These are phyloP conservation scores for Meiosimyza decipiens DNA, from an alignment of 2,888 invertebrate genomes.

Conservation along the genomic window DNA sequence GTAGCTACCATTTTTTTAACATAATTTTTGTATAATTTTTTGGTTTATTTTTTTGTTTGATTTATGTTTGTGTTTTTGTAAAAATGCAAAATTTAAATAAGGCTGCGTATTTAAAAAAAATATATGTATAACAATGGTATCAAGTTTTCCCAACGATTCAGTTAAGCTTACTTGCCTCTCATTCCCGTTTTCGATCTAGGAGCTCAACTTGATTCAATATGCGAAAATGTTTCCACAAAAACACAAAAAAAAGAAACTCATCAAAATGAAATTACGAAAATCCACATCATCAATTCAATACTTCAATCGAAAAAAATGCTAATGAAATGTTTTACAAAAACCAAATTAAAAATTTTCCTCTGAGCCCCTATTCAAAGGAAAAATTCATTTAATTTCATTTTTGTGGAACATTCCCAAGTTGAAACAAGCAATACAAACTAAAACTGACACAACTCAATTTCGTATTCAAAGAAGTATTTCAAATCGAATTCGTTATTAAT, in stretches of 20 bases:
- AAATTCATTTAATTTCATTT: slow-evolving; percentile 51
- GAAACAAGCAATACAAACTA: slow-evolving; percentile 63
- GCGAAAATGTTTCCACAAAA: slow-evolving; percentile 65
- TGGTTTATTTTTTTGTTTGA: slow-evolving; percentile 33
- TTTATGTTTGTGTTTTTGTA: slow-evolving; percentile 47
- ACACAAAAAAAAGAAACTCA: slow-evolving; percentile 39
- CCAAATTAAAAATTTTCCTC: slow-evolving; percentile 49
- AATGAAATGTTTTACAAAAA: slow-evolving; percentile 57
- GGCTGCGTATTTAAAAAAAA: slow-evolving; percentile 38
- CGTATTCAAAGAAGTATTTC: slow-evolving; percentile 18
- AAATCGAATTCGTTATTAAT: slow-evolving; percentile 24
- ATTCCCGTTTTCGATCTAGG: slow-evolving; percentile 67
- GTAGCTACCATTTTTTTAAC: slow-evolving; percentile 1
- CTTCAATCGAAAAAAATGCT: slow-evolving; percentile 35
- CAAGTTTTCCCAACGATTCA: slow-evolving; percentile 67
- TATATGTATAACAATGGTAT: slow-evolving; percentile 56
- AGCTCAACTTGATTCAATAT: slow-evolving; percentile 67
- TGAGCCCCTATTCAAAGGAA: slow-evolving; percentile 41
- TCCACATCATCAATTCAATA: slow-evolving; percentile 3
- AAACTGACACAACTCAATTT: slow-evolving; percentile 45
- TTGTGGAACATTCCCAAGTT: slow-evolving; percentile 66
- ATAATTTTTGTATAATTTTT: slow-evolving; percentile 30
- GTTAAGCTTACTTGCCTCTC: slow-evolving; percentile 67
- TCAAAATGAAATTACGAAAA: slow-evolving; percentile 5
- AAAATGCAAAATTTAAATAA: slow-evolving; percentile 3